Evolutionary conservation across 2,888 invertebrate genomes (phyloP), one percentile per base, ranked within the genome.

Genomic region (Thalpophila matura): DNA sequence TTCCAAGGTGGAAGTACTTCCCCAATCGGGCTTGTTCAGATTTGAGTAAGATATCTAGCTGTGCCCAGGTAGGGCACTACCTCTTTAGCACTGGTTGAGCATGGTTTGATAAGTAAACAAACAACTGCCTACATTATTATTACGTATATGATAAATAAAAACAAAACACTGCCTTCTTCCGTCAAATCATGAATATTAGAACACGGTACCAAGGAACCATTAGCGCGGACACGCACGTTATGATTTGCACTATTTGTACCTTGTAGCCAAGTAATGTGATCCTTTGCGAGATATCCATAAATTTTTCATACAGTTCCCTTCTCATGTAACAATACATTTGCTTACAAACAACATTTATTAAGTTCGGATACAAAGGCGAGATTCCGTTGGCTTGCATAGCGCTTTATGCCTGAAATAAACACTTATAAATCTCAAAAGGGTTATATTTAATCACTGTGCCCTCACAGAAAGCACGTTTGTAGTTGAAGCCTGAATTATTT

Each of bases 361-460:
- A 87, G 85, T 76, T 73, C 74, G 80, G 84, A 82, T 80, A 89
- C 85, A 90, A 90, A 89, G 85, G 78, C 83, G 77, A 74, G 71
- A 69, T 49, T 70, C 49, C 79, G 65, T 67, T 74, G 74, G 77
- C 87, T 79, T 78, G 83, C 75, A 79, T 40, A 40, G 40, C 80
- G 74, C 70, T 82, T 86, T 86, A 65, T 66, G 71, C 58, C 50
- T 85, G 90, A 89, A 92, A 92, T 93, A 92, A 92, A 90, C 92
- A 91, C 93, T 89, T 93, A 93, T 94, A 94, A 94, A 94, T 94
- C 93, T 93, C 85, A 74, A 77, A 77, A 84, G 86, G 87, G 89
- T 91, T 90, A 90, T 90, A 93, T 94, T 94, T 94, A 94, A 94
- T 94, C 92, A 93, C 89, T 84, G 81, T 86, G 89, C 86, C 86